These are phyloP conservation scores for Struthio camelus DNA, from an alignment of 2,113 vertebrate species.

Conservation along the genomic window DNA sequence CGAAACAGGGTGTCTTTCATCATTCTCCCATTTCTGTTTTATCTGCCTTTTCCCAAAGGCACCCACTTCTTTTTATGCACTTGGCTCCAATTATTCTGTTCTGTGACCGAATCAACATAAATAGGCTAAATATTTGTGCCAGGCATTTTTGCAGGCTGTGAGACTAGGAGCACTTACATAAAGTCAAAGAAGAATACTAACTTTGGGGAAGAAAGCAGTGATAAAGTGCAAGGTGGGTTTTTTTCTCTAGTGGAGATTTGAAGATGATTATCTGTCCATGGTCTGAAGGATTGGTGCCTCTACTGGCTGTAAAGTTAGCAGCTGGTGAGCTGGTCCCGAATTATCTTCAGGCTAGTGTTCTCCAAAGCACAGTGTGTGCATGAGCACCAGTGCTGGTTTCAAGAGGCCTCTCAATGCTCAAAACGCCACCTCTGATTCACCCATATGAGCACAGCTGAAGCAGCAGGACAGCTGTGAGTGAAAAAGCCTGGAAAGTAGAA, in stretches of 20 bases:
- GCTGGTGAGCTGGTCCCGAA: neutral
- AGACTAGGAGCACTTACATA: neutral
- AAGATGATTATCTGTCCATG: neutral
- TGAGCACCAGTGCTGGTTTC: neutral
- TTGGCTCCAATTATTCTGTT: neutral
- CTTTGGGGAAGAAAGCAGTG: neutral
- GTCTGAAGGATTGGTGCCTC: neutral
- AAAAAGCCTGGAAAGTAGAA: neutral
- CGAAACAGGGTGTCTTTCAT: neutral
- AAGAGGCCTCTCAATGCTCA: neutral
- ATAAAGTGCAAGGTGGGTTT: neutral
- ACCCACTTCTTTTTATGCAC: neutral
- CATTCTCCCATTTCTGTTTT: neutral
- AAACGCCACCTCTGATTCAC: neutral
- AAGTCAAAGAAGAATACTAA: neutral
- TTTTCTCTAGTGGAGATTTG: neutral
- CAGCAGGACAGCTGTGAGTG: too few relatives aligned
- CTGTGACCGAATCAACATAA: neutral
- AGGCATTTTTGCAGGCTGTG: neutral
- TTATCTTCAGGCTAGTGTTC: neutral
- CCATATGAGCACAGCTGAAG: neutral
- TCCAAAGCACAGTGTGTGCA: neutral
- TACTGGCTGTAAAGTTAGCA: neutral
- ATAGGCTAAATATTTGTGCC: neutral
- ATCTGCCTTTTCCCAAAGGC: neutral